Conservation (phyloP, 2,888 invertebrate species). For the Phortica okadai region DNA sequence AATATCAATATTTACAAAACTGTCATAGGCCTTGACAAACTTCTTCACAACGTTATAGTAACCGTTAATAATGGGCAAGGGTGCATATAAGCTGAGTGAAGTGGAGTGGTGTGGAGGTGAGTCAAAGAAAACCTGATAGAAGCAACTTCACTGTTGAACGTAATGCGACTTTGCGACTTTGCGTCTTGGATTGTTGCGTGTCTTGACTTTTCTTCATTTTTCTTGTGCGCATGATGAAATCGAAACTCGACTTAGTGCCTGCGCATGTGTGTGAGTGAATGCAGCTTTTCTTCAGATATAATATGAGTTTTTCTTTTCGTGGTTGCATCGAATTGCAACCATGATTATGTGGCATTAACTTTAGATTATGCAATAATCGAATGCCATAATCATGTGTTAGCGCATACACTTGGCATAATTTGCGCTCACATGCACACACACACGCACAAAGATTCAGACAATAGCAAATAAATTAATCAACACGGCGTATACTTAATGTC, state of each 20-base stretch:
- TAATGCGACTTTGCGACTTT: neutral
- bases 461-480: neutral
- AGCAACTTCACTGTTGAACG: neutral
- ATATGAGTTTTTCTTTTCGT: slow-evolving; percentile 22
- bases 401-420: slow-evolving; percentile 2
- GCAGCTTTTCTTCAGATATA: slow-evolving; percentile 28
- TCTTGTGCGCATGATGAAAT: neutral
- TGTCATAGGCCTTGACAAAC: no score
- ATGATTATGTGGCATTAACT: slow-evolving; percentile 71
- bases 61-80: no score
- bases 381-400: slow-evolving; percentile 46
- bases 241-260: neutral
- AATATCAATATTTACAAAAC: no score
- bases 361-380: slow-evolving; percentile 65
- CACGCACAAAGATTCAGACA: slow-evolving; percentile 10
- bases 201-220: slow-evolving; percentile 20
- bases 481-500: no score
- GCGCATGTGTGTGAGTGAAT: slow-evolving; percentile 6
- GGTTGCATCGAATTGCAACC: slow-evolving; percentile 59
- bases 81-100: no score
- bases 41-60: no score
- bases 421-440: slow-evolving; percentile 41
- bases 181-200: slow-evolving; percentile 13
- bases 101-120: no score
- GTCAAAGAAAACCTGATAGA: neutral